These are phyloP conservation scores for Carettochelys insculpta DNA, from an alignment of 2,113 vertebrate genomes.

Conservation along the genomic window DNA sequence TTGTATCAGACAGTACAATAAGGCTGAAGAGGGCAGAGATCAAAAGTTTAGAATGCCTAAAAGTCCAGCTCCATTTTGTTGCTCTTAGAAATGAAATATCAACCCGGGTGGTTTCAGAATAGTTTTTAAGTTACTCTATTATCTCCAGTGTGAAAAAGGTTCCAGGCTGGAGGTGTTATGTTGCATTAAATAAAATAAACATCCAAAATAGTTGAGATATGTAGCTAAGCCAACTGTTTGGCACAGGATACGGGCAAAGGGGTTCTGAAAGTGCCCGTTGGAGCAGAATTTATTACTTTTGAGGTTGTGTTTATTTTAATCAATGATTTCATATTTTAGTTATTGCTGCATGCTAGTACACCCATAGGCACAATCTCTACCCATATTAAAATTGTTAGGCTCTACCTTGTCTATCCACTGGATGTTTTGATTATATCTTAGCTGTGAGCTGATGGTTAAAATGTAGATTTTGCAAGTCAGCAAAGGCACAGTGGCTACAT, in stretches of 20 bases:
- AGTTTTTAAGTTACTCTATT: not conserved
- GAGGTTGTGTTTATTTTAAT: conserved; percentile 27
- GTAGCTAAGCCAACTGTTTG: not conserved
- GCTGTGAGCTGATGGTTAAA: not conserved
- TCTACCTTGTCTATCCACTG: conserved; percentile 27
- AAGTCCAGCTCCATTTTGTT: not conserved
- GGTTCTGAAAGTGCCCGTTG: not conserved
- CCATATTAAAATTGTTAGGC: not conserved
- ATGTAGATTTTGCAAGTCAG: not conserved
- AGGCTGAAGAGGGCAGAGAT: not conserved
- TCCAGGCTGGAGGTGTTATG: not conserved
- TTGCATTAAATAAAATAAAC: not conserved
- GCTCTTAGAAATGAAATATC: not conserved
- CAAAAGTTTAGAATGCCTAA: not conserved
- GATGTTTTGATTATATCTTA: not conserved
- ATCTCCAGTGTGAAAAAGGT: not conserved
- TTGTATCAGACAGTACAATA: not conserved
- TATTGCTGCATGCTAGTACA: not conserved
- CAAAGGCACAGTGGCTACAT: no score
- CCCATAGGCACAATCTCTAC: not conserved
- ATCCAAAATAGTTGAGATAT: not conserved
- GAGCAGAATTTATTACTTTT: conserved; percentile 13
- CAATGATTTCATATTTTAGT: not conserved
- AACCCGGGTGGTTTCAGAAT: not conserved
- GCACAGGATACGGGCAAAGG: not conserved